Percentiles rank a stretch among this genome's conserved stretches.
Evolutionary conservation across 2,113 vertebrate genomes (phyloP).

Genomic region (Cnemophilus loriae): DNA sequence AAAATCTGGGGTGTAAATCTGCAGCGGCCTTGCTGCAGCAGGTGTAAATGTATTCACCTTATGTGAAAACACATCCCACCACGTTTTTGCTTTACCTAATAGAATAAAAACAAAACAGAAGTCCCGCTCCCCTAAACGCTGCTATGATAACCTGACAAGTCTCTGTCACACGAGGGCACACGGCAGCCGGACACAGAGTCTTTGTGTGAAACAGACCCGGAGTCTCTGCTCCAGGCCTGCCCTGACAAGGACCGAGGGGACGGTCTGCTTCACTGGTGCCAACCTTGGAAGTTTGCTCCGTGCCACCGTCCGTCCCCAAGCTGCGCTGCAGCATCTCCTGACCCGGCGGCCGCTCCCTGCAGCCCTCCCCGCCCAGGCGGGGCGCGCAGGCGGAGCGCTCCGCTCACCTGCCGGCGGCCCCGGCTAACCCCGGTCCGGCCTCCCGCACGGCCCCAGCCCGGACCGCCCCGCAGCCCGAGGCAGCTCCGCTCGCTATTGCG

Average conservation of each 20-base stretch:
- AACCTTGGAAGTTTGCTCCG: background rate
- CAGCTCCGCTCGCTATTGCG: background rate
- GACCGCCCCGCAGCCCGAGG: background rate
- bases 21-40: background rate
- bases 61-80: background rate
- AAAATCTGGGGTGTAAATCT: no score
- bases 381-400: background rate
- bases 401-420: background rate
- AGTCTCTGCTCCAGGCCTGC: background rate
- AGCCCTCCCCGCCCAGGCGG: background rate
- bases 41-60: rapidly evolving
- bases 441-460: background rate
- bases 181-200: rapidly evolving
- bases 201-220: no score
- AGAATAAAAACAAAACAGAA: background rate
- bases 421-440: background rate
- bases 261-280: rapidly evolving
- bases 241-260: background rate
- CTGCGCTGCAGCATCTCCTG: rapidly evolving
- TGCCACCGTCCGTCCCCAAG: rapidly evolving
- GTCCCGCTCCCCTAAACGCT: background rate
- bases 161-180: background rate
- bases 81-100: no score
- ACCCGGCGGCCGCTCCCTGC: background rate
- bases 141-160: background rate